Evolutionary conservation across 2,797 vertebrate species (phyloP), one percentile per base, ranked within the genome.

Genomic region (Diglossa cyanea): DNA sequence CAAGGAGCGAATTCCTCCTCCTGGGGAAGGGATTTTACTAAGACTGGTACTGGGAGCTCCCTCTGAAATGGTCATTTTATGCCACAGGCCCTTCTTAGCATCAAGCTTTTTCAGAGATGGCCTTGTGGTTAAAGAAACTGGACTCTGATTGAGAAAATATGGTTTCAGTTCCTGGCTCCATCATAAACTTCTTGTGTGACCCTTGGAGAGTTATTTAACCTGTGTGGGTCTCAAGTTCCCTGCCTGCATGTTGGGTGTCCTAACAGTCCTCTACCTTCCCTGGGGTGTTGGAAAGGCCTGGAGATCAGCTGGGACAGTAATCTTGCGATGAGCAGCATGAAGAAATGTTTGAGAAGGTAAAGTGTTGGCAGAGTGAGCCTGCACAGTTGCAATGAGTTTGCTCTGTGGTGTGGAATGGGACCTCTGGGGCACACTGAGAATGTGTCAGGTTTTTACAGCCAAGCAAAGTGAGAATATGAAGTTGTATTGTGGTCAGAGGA

Each of bases 381-480:
- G 28, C 48, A 57, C 55, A 73, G 76, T 95, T 95, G 82, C 79
- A 81, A 57, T 71, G 76, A 21, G 2, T 96, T 90, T 93, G 82
- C 66, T 60, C 33, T 84, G 48, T 86, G 40, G 79, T 76, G 76
- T 90, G 60, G 71, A 95, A 88, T 77, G 87, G 42, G 82, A 93
- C 91, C 96, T 93, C 80, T 2, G 0, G 85, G 90, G 90, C 74
- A 71, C 63, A 58, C 53, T 42, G 90, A 67, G 90, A 92, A 93
- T 82, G 83, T 90, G 70, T 94, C 83, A 73, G 90, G 55, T 94
- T 95, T 94, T 93, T 94, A 84, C 91, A 88, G 93, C 88, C 86
- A 93, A 91, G 67, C 25, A 15, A 86, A 91, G 66, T 86, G 90
- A 95, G 79, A 95, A 73, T 70, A 58, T 62, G 37, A 82, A 78